Conservation (phyloP, 1,140 invertebrate species). For the Gryllus bimaculatus region DNA sequence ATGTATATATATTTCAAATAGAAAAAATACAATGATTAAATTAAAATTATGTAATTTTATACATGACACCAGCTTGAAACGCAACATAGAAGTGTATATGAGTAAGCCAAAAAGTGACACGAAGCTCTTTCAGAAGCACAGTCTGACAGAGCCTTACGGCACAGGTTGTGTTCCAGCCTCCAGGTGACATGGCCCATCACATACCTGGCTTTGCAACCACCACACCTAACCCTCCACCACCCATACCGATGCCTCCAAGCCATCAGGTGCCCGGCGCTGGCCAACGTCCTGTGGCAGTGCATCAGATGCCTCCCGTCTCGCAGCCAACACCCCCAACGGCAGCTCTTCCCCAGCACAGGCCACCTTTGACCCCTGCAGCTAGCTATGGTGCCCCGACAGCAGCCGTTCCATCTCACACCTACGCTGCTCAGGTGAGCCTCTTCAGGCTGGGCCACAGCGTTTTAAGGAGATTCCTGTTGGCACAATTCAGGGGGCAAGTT, state of each 20-base stretch:
- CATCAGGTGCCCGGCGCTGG: background rate
- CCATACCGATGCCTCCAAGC: conserved; percentile 17
- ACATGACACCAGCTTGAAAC: background rate
- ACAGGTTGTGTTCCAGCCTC: conserved; percentile 10
- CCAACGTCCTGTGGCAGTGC: background rate
- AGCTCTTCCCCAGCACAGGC: conserved; percentile 7
- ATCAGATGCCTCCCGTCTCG: conserved; percentile 8
- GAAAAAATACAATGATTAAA: background rate
- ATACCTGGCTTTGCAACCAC: conserved; percentile 17
- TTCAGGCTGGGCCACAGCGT: too few species aligned
- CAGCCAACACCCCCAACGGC: conserved; percentile 5
- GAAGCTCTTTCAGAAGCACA: too few species aligned
- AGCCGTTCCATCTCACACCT: background rate
- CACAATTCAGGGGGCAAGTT: too few species aligned
- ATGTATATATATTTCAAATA: background rate
- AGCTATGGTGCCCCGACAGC: too few species aligned
- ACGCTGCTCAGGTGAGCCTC: background rate
- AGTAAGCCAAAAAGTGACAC: too few species aligned
- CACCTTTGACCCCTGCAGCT: too few species aligned
- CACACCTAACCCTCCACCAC: conserved; percentile 13
- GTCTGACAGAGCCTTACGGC: background rate
- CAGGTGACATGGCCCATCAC: conserved; percentile 14
- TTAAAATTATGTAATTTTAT: background rate
- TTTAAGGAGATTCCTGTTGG: too few species aligned
- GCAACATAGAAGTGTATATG: too few species aligned